Percentiles rank a stretch among this genome's conserved stretches.
phyloP scores from a whole-genome alignment of 2,888 invertebrate genomes.

The Metellina segmentata region DNA sequence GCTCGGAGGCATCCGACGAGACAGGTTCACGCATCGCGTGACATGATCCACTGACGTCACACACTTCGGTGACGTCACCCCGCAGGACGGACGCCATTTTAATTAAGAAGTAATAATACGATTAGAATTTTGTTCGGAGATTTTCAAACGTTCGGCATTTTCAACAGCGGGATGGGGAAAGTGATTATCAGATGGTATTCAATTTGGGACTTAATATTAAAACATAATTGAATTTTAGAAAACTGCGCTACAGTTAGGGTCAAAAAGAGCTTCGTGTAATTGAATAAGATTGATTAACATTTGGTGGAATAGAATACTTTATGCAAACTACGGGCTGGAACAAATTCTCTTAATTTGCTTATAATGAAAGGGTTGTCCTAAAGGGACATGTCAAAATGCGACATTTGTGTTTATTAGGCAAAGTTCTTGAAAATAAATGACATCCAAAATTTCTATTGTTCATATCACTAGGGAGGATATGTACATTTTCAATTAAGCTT shows the following conservation, averaged over 20 bases:
- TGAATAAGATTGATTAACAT: not conserved
- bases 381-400: not conserved
- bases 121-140: constrained; percentile 41
- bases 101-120: constrained; percentile 49
- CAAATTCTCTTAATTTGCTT: not conserved
- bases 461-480: too few species aligned
- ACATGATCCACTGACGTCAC: constrained; percentile 61
- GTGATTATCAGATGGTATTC: not conserved
- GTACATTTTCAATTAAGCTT: too few species aligned
- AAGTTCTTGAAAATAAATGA: too few species aligned
- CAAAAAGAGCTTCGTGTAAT: not conserved
- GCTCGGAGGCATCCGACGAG: constrained; percentile 71
- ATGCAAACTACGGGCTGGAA: not conserved
- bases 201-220: not conserved
- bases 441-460: too few species aligned
- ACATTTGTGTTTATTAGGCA: too few species aligned
- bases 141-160: not conserved
- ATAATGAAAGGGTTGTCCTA: not conserved
- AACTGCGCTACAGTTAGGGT: not conserved
- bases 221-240: not conserved
- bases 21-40: constrained; percentile 75
- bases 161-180: not conserved
- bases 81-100: constrained; percentile 37
- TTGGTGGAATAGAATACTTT: not conserved
- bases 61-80: constrained; percentile 25